Base-by-base conservation (phyloP, 2,888 invertebrate genomes). In the Pycnomerus fuliginosus region DNA sequence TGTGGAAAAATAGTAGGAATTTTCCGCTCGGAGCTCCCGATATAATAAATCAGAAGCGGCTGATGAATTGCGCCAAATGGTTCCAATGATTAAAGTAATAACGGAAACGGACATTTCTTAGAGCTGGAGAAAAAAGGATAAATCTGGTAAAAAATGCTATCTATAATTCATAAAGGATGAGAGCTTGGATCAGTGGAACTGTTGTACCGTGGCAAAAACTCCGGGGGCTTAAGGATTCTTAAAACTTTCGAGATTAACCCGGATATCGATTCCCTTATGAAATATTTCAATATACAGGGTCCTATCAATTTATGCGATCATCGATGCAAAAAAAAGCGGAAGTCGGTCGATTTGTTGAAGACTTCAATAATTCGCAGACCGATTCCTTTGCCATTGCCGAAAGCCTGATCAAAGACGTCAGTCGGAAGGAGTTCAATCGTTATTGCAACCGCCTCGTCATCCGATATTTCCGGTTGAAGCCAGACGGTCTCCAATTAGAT, bases 41-140 rank as follows among this genome's bases (percentile, higher is more conserved):
- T 48, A 68, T 69, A 41, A 43, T 43, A 70, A 69, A 69, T 70
- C 70, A 68, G 56, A 60, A 55, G 56, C 55, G 53, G 53, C 63
- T 68, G 71, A 72, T 68, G 68, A 70, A 71, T 72, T 66, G 70
- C 64, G 63, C 69, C 69, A 71, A 72, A 72, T 71, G 71, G 69
- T 64, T 67, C 66, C 67, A 68, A 71, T 72, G 71, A 71, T 72
- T 72, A 71, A 70, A 71, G 71, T 69, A 71, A 72, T 72, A 71
- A 71, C 62, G 65, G 62, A 68, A 66, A 66, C 67, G 66, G 64
- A 63, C 63, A 61, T 63, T 62, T 63, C 62, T 64, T 60, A 55
- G 53, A 52, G 59, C 55, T 56, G 50, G 54, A 57, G 56, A 58
- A 59, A 61, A 66, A 65, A 64, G 62, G 63, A 65, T 64, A 66